A percentile compares a stretch with the other conserved stretches of the same genome.
These are phyloP conservation scores for Volucella bombylans DNA, from an alignment of 2,888 invertebrate species.

Conservation along the genomic window DNA sequence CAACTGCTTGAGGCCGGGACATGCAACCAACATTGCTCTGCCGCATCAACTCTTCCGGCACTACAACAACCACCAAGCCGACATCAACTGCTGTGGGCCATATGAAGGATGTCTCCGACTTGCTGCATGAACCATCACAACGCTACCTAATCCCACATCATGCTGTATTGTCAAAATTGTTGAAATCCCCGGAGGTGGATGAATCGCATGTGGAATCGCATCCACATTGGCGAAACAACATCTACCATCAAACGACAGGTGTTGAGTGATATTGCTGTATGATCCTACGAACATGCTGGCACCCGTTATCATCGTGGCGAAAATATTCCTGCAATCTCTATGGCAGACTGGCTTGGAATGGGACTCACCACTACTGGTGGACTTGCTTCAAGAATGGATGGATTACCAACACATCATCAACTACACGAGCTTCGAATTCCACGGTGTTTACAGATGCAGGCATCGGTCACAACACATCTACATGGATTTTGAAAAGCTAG, in stretches of 20 bases:
- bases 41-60: slow-evolving; percentile 22
- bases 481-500: no score
- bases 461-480: no score
- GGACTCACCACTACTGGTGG: slow-evolving; percentile 9
- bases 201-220: no score
- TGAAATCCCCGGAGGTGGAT: no score
- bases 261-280: no score
- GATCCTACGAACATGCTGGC: slow-evolving; percentile 40
- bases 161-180: no score
- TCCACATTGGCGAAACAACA: no score
- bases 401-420: slow-evolving; percentile 5
- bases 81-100: slow-evolving; percentile 13
- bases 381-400: slow-evolving; percentile 26
- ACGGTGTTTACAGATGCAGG: no score
- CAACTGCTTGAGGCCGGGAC: slow-evolving; percentile 46
- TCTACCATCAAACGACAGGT: no score
- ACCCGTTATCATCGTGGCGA: slow-evolving; percentile 35
- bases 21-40: slow-evolving; percentile 61
- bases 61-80: slow-evolving; percentile 31
- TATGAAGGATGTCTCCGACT: background rate
- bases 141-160: no score
- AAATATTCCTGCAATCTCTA: slow-evolving; percentile 34
- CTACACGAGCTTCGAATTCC: no score
- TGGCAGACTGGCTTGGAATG: slow-evolving; percentile 37
- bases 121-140: no score